phyloP scores from a whole-genome alignment of 2,888 invertebrate genomes.

The Amphipyra berbera region DNA sequence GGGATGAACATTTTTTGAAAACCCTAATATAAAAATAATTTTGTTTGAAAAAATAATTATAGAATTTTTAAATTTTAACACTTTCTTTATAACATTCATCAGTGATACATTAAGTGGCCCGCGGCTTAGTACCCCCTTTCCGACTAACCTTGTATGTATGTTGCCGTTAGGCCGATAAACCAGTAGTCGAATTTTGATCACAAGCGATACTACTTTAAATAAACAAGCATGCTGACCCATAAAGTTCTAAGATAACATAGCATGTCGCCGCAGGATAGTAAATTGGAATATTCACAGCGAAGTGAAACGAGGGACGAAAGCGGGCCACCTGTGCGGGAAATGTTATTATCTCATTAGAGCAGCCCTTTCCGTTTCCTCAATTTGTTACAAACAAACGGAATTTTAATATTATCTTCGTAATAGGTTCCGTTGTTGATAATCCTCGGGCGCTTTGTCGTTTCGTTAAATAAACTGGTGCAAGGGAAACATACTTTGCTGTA shows the following conservation, averaged over 20 bases:
- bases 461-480: conserved; percentile 52
- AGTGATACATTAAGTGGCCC: too few species aligned
- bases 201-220: conserved; percentile 23
- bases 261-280: conserved; percentile 58
- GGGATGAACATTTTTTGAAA: too few species aligned
- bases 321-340: conserved; percentile 76
- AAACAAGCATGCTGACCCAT: conserved; percentile 59
- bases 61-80: too few species aligned
- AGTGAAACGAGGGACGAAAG: conserved; percentile 41
- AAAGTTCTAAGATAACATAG: conserved; percentile 60
- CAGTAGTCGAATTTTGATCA: too few species aligned
- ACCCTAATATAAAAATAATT: too few species aligned
- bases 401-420: conserved; percentile 76
- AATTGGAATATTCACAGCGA: conserved; percentile 60
- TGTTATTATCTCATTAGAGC: conserved; percentile 84
- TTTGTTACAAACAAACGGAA: conserved; percentile 80
- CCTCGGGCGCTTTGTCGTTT: conserved; percentile 67
- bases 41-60: too few species aligned
- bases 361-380: conserved; percentile 78
- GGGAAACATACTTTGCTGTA: conserved; percentile 41
- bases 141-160: too few species aligned
- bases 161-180: too few species aligned
- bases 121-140: too few species aligned
- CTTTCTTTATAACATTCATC: too few species aligned
- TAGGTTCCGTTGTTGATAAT: conserved; percentile 68